phyloP scores from a whole-genome alignment of 1,140 invertebrate genomes.

The Drosophila tristis region DNA sequence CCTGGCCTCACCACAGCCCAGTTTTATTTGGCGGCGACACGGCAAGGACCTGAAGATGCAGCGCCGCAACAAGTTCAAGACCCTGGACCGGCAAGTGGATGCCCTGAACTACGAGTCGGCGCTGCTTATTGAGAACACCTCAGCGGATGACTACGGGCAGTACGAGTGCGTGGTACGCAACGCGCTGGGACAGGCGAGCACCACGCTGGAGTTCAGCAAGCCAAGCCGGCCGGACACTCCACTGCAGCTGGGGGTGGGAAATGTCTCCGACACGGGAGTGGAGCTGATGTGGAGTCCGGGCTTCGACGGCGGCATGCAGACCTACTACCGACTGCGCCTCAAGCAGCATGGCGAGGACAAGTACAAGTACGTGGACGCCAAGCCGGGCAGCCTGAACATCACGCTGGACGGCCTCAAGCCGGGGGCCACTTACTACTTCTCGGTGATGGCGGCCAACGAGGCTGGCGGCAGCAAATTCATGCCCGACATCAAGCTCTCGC shows the following conservation, averaged over 20 bases:
- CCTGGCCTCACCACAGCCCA: slow-evolving; percentile 91
- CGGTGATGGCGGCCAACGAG: slow-evolving; percentile 93
- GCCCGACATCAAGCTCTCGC: slow-evolving; percentile 90
- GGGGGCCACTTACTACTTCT: slow-evolving; percentile 94
- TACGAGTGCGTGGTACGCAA: slow-evolving; percentile 97
- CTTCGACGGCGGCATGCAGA: slow-evolving; percentile 95
- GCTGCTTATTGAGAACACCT: slow-evolving; percentile 91
- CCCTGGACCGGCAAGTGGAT: slow-evolving; percentile 77
- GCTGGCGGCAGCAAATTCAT: slow-evolving; percentile 93
- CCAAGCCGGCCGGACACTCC: slow-evolving; percentile 95
- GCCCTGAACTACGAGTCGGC: slow-evolving; percentile 90
- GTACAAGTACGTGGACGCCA: slow-evolving; percentile 91
- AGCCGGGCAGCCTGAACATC: slow-evolving; percentile 89
- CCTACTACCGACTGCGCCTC: slow-evolving; percentile 92
- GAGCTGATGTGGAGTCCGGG: slow-evolving; percentile 95
- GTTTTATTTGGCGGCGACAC: slow-evolving; percentile 92
- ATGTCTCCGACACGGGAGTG: slow-evolving; percentile 93
- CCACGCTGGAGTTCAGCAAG: slow-evolving; percentile 91
- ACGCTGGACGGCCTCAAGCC: slow-evolving; percentile 89
- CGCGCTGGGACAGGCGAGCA: slow-evolving; percentile 91
- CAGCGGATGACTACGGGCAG: slow-evolving; percentile 92
- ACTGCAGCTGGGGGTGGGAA: slow-evolving; percentile 89
- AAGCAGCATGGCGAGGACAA: slow-evolving; percentile 84
- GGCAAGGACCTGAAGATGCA: slow-evolving; percentile 84
- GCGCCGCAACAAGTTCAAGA: slow-evolving; percentile 73